A percentile compares a stretch with the other conserved stretches of the same genome.
These are phyloP conservation scores for Ceratina calcarata DNA, from an alignment of 1,140 invertebrate species.

Conservation along the genomic window DNA sequence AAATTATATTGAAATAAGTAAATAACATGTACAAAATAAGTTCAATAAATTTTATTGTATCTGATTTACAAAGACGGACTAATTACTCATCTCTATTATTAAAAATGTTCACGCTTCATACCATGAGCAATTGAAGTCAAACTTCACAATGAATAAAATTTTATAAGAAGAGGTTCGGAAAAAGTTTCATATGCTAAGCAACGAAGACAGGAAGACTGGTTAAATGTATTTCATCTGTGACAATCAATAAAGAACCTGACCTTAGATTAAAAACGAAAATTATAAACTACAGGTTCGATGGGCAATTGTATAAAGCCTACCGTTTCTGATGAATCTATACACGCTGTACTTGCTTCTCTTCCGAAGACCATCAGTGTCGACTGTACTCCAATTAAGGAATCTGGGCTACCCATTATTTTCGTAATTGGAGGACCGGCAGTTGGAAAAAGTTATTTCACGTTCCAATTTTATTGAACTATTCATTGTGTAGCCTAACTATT, in stretches of 20 bases:
- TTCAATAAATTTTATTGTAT: no score
- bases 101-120: neutral
- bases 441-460: slow-evolving; percentile 52
- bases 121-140: neutral
- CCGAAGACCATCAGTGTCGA: slow-evolving; percentile 29
- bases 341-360: neutral
- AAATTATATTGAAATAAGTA: no score
- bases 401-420: slow-evolving; percentile 58
- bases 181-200: neutral
- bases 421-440: slow-evolving; percentile 60
- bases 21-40: no score
- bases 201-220: neutral
- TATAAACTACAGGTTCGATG: slow-evolving; percentile 44
- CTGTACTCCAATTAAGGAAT: slow-evolving; percentile 29
- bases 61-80: neutral
- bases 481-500: no score
- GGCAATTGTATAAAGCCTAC: slow-evolving; percentile 58
- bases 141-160: slow-evolving; percentile 18
- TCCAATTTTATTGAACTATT: no score
- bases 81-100: neutral
- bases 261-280: neutral
- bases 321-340: slow-evolving; percentile 2
- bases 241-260: neutral
- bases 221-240: neutral
- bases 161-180: neutral